Conservation (phyloP, 2,113 vertebrate species). For the Triplophysa dalaica region DNA sequence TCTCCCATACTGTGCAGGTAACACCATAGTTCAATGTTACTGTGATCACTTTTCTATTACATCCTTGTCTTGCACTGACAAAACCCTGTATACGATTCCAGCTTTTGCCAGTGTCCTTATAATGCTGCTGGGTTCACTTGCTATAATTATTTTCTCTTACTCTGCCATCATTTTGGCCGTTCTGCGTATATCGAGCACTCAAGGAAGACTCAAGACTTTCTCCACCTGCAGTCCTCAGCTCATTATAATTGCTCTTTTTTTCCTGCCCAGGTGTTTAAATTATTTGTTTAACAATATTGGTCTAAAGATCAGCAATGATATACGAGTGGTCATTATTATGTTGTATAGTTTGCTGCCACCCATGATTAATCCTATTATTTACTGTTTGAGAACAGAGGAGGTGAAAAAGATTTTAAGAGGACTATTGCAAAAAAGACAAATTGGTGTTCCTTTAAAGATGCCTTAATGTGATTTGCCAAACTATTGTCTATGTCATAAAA, state of each 20-base stretch:
- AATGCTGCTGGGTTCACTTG: slow-evolving; percentile 52
- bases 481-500: neutral
- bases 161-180: slow-evolving; percentile 57
- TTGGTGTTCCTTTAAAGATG: slow-evolving; percentile 10
- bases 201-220: slow-evolving; percentile 58
- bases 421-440: slow-evolving; percentile 38
- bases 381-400: slow-evolving; percentile 65
- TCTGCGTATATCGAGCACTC: slow-evolving; percentile 43
- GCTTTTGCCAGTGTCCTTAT: slow-evolving; percentile 60
- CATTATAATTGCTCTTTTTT: slow-evolving; percentile 64
- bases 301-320: slow-evolving; percentile 56
- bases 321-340: slow-evolving; percentile 61
- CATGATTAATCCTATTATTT: slow-evolving; percentile 69
- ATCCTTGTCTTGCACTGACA: slow-evolving; percentile 60
- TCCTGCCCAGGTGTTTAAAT: slow-evolving; percentile 64
- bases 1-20: slow-evolving; percentile 66
- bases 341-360: slow-evolving; percentile 65
- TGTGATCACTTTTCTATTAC: slow-evolving; percentile 68
- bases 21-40: slow-evolving; percentile 63
- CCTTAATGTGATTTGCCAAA: slow-evolving; percentile 13
- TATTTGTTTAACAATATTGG: slow-evolving; percentile 64
- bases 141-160: slow-evolving; percentile 66
- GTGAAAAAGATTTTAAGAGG: slow-evolving; percentile 60
- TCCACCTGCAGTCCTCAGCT: slow-evolving; percentile 70
- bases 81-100: slow-evolving; percentile 48